phyloP scores from a whole-genome alignment of 2,113 vertebrate species.

The Anolis carolinensis region DNA sequence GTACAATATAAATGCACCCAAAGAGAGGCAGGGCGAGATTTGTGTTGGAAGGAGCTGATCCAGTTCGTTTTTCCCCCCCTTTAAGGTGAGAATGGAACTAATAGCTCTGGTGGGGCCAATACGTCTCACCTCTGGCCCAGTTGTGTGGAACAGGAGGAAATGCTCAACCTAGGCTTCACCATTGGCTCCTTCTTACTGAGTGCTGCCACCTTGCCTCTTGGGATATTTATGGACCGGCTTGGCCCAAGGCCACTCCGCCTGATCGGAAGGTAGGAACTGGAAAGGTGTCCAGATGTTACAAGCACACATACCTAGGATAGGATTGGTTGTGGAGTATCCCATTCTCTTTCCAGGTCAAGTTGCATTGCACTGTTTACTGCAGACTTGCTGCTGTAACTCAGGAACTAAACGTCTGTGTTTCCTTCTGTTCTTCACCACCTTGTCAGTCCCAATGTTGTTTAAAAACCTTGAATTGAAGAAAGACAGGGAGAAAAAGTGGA shows the following conservation, averaged over 20 bases:
- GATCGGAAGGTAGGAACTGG: slow-evolving; percentile 81
- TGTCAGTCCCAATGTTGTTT: not conserved
- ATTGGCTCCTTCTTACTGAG: slow-evolving; percentile 91
- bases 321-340: too few species aligned
- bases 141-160: slow-evolving; percentile 87
- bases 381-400: too few species aligned
- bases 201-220: slow-evolving; percentile 87
- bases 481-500: too few species aligned
- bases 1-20: too few species aligned
- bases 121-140: slow-evolving; percentile 41
- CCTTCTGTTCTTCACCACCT: too few species aligned
- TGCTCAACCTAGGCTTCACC: slow-evolving; percentile 91
- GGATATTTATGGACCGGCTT: slow-evolving; percentile 89
- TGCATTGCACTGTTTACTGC: too few species aligned
- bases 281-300: not conserved
- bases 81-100: slow-evolving; percentile 51
- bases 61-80: not conserved
- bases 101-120: not conserved
- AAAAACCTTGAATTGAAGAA: not conserved
- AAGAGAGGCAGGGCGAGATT: not conserved
- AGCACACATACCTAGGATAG: too few species aligned
- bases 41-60: not conserved
- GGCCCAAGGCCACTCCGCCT: slow-evolving; percentile 87
- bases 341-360: too few species aligned
- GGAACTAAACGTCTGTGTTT: too few species aligned